phyloP scores from a whole-genome alignment of 2,113 vertebrate species.

The Crotalus viridis region DNA sequence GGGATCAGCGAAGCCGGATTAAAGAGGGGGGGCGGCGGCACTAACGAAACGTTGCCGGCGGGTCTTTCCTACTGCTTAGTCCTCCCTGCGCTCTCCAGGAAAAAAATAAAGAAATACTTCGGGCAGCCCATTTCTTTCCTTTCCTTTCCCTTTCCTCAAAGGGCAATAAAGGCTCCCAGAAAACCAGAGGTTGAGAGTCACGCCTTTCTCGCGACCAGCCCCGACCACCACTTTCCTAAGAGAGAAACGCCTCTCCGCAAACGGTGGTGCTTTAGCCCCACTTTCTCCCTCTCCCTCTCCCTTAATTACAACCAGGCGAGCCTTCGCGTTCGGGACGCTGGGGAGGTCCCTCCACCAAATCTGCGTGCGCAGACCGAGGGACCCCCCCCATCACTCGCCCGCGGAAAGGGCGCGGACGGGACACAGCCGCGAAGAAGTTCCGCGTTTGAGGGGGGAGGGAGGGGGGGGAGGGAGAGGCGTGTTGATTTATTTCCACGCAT shows the following conservation, averaged over 20 bases:
- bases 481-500: not conserved
- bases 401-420: not conserved
- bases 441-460: not conserved
- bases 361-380: not conserved
- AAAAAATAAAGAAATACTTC: not conserved
- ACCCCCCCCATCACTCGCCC: conserved; percentile 17
- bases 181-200: not conserved
- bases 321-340: not conserved
- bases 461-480: not conserved
- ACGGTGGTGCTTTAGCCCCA: not conserved
- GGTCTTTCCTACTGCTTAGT: not conserved
- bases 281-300: not conserved
- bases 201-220: not conserved
- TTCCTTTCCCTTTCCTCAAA: not conserved
- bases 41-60: not conserved
- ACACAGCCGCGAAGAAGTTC: conserved; percentile 2
- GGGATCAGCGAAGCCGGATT: not conserved
- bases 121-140: not conserved
- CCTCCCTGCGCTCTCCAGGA: fast-evolving
- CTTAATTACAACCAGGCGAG: not conserved
- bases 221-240: not conserved
- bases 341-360: not conserved
- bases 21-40: conserved; percentile 3
- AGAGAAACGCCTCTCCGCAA: not conserved
- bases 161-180: not conserved